These are phyloP conservation scores for Pissodes strobi DNA, from an alignment of 1,140 invertebrate genomes.

Conservation along the genomic window DNA sequence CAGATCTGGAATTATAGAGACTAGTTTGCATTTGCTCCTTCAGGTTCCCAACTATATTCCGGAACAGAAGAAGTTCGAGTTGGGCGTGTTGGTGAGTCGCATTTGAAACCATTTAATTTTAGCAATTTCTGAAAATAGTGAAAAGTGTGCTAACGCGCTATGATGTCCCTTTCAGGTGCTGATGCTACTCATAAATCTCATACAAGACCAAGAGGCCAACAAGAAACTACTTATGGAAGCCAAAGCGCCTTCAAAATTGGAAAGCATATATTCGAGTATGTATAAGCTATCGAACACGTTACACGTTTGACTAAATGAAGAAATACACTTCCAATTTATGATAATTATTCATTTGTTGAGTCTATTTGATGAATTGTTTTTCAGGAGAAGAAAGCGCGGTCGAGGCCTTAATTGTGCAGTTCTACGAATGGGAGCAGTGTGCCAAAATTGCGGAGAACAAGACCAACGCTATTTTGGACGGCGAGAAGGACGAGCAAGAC, in stretches of 20 bases:
- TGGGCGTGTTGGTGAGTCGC: constrained; percentile 88
- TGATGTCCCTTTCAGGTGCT: constrained; percentile 78
- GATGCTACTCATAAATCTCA: constrained; percentile 88
- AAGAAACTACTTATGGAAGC: constrained; percentile 74
- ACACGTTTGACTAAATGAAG: too few relatives aligned
- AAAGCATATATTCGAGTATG: constrained; percentile 67
- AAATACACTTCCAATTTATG: too few relatives aligned
- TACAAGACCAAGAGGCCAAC: constrained; percentile 86
- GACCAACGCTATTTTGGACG: constrained; percentile 86
- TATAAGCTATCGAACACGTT: too few relatives aligned
- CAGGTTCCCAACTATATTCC: constrained; percentile 84
- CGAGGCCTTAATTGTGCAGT: constrained; percentile 71
- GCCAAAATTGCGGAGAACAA: constrained; percentile 87
- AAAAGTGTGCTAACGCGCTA: too few relatives aligned
- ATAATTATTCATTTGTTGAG: too few relatives aligned
- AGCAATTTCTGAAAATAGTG: too few relatives aligned
- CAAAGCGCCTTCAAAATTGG: constrained; percentile 68
- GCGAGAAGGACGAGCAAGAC: constrained; percentile 69
- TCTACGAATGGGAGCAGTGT: constrained; percentile 73
- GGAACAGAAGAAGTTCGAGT: constrained; percentile 88
- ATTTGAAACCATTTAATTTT: too few relatives aligned
- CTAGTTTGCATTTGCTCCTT: constrained; percentile 80
- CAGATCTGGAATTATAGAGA: constrained; percentile 77
- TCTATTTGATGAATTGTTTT: too few relatives aligned
- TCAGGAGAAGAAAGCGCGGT: constrained; percentile 63